phyloP scores from a whole-genome alignment of 23 tunicate genomes.

The Aplidium turbinatum region DNA sequence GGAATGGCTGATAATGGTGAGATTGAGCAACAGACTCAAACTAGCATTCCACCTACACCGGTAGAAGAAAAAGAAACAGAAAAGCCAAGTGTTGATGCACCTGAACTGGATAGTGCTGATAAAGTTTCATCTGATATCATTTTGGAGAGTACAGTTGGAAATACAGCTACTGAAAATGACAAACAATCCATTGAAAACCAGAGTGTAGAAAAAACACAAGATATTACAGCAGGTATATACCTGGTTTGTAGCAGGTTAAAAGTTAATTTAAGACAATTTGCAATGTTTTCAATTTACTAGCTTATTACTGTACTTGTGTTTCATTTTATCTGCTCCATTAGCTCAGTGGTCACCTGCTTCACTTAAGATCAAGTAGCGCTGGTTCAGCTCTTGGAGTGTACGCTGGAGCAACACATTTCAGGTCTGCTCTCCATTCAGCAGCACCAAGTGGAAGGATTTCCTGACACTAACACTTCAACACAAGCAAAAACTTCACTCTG shows the following conservation, averaged over 20 bases:
- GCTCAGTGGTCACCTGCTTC: no score
- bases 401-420: no score
- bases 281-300: background rate
- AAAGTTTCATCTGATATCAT: background rate
- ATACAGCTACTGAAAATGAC: background rate
- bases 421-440: no score
- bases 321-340: no score
- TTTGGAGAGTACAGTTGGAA: background rate
- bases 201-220: background rate
- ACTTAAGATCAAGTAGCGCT: no score
- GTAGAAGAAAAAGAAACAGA: background rate
- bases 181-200: background rate
- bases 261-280: background rate
- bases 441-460: no score
- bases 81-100: background rate
- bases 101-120: background rate
- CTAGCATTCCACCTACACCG: constrained; percentile 15
- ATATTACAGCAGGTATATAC: background rate
- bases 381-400: no score
- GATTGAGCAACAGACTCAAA: constrained; percentile 34
- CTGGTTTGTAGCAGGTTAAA: background rate
- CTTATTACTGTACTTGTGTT: no score
- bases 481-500: no score
- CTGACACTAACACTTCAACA: no score
- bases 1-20: constrained; percentile 32